These are phyloP conservation scores for Hippopotamus amphibius DNA, from an alignment of 2,113 vertebrate species.

Conservation along the genomic window DNA sequence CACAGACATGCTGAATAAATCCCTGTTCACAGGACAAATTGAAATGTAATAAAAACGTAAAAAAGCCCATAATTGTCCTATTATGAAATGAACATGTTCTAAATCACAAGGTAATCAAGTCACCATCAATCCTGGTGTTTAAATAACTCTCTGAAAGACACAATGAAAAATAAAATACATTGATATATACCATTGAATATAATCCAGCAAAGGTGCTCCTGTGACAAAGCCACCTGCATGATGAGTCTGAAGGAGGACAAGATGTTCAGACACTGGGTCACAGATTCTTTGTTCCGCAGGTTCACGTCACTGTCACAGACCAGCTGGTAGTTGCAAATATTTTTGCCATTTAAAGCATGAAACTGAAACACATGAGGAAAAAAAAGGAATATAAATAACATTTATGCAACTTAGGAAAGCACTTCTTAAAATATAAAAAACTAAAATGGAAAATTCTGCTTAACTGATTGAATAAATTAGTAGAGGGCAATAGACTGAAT, in stretches of 20 bases:
- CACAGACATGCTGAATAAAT: not conserved
- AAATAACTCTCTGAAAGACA: not conserved
- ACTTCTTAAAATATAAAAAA: constrained; percentile 42
- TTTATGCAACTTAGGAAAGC: constrained; percentile 2
- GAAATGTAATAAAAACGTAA: not conserved
- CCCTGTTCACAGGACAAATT: not conserved
- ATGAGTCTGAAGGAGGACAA: constrained; percentile 88
- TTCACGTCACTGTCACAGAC: constrained; percentile 86
- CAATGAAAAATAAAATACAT: not conserved
- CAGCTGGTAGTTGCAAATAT: constrained; percentile 88
- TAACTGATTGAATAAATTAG: not conserved
- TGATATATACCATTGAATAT: constrained; percentile 89
- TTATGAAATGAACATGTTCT: not conserved
- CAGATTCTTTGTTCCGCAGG: constrained; percentile 85
- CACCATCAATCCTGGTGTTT: not conserved
- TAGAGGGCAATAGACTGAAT: not conserved
- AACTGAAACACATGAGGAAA: constrained; percentile 88
- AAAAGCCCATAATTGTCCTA: not conserved
- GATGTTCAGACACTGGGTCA: constrained; percentile 88
- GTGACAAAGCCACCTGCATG: constrained; percentile 90
- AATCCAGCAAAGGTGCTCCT: constrained; percentile 91
- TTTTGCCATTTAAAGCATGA: constrained; percentile 87
- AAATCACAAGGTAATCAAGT: constrained; percentile 30
- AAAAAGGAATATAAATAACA: constrained; percentile 29
- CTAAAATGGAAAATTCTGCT: constrained; percentile 44